Evolutionary conservation across 2,797 vertebrate genomes (phyloP).

Genomic region (Heterohyrax brucei): DNA sequence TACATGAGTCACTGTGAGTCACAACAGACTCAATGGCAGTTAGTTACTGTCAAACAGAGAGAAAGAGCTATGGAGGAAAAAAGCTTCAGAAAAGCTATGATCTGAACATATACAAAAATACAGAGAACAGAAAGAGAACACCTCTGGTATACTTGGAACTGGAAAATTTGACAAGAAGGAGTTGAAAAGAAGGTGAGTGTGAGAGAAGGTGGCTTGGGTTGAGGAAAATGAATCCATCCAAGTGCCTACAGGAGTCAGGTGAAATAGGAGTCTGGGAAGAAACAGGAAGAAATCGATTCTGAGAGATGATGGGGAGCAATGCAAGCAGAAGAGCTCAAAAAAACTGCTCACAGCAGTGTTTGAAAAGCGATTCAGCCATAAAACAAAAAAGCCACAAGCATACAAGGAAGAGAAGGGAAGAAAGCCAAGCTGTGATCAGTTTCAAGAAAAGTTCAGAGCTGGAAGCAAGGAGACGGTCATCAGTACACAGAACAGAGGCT

Average conservation of each 20-base stretch:
- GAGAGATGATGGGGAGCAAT: neutral
- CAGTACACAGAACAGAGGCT: neutral
- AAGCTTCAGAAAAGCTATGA: neutral
- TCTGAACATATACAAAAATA: neutral
- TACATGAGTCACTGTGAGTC: too few species aligned
- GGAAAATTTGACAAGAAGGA: neutral
- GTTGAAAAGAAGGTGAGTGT: too few species aligned
- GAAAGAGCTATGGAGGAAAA: neutral
- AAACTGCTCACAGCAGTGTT: neutral
- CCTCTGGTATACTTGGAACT: neutral
- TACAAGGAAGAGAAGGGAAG: neutral
- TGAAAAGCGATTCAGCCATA: neutral
- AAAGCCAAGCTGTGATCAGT: neutral
- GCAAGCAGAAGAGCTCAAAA: neutral
- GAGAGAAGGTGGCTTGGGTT: neutral
- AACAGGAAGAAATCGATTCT: neutral
- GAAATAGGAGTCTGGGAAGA: neutral
- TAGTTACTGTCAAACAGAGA: neutral
- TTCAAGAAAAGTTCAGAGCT: neutral
- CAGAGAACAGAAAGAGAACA: neutral
- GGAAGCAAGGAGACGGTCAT: neutral
- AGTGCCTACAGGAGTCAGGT: rapidly evolving
- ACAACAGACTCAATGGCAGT: too few species aligned
- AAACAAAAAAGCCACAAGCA: neutral
- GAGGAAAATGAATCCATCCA: neutral